Evolutionary conservation across 1,140 invertebrate species (phyloP).

Genomic region (Drosophila kikkawai): DNA sequence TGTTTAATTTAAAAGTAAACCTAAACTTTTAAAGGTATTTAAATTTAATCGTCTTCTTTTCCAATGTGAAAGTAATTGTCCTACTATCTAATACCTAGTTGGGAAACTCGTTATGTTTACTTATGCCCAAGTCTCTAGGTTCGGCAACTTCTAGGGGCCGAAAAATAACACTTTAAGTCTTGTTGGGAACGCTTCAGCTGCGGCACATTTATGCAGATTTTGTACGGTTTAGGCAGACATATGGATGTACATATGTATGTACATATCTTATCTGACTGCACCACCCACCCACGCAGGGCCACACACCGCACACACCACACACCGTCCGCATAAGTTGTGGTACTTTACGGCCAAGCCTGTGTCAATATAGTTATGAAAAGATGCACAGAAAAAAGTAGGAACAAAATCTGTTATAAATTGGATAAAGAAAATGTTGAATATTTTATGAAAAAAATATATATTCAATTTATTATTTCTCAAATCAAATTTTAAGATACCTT

Average conservation of each 20-base stretch:
- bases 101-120: constrained; percentile 12
- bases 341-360: constrained; percentile 42
- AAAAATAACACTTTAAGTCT: constrained; percentile 27
- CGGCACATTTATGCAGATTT: constrained; percentile 59
- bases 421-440: background rate
- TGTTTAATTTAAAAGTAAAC: no score
- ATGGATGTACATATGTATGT: constrained; percentile 1
- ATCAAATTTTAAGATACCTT: background rate
- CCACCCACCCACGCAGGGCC: constrained; percentile 50
- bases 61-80: constrained; percentile 1
- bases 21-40: background rate
- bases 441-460: background rate
- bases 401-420: background rate
- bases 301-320: constrained; percentile 17
- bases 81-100: background rate
- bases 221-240: constrained; percentile 39
- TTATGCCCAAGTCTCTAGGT: constrained; percentile 1
- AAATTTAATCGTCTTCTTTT: background rate
- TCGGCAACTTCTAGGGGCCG: constrained; percentile 27
- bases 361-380: constrained; percentile 46
- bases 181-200: constrained; percentile 45
- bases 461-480: background rate
- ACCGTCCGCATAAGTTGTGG: constrained; percentile 36
- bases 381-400: constrained; percentile 6
- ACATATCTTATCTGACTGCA: constrained; percentile 56